Conservation (phyloP, 64 coral and sea anemone genomes). For the Hydrozoanthus tunicans region DNA sequence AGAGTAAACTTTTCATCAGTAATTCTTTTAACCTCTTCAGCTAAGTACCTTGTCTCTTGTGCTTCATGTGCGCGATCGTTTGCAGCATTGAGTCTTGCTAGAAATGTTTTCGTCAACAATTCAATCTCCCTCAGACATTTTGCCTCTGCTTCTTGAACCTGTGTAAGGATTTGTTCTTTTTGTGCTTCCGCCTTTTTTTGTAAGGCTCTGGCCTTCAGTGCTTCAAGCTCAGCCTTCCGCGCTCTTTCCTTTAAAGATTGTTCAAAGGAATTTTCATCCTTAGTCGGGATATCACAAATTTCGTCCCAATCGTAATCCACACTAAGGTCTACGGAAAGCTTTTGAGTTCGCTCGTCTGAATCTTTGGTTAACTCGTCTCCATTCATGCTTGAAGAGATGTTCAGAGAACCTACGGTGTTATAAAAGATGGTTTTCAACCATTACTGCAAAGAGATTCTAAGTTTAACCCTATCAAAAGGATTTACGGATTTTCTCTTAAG, state of each 20-base stretch:
- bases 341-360: neutral
- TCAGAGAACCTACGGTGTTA: neutral
- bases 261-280: constrained; percentile 9
- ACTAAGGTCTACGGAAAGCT: neutral
- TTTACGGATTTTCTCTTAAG: neutral
- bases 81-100: constrained; percentile 72
- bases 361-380: neutral
- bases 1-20: constrained; percentile 89
- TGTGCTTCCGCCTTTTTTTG: constrained; percentile 81
- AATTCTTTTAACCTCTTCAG: constrained; percentile 78
- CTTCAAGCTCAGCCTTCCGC: constrained; percentile 67
- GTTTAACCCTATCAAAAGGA: neutral
- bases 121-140: constrained; percentile 91
- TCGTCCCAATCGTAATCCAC: constrained; percentile 54
- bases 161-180: constrained; percentile 66
- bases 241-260: constrained; percentile 46
- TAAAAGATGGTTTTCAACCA: neutral
- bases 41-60: constrained; percentile 64
- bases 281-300: constrained; percentile 7
- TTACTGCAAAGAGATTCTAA: neutral
- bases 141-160: constrained; percentile 80
- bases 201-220: constrained; percentile 78
- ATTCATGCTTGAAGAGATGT: constrained; percentile 11
- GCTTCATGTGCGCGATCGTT: constrained; percentile 84
- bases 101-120: constrained; percentile 82